Evolutionary conservation across 2,797 vertebrate genomes (phyloP).

Genomic region (Paratrypauchen microcephalus): DNA sequence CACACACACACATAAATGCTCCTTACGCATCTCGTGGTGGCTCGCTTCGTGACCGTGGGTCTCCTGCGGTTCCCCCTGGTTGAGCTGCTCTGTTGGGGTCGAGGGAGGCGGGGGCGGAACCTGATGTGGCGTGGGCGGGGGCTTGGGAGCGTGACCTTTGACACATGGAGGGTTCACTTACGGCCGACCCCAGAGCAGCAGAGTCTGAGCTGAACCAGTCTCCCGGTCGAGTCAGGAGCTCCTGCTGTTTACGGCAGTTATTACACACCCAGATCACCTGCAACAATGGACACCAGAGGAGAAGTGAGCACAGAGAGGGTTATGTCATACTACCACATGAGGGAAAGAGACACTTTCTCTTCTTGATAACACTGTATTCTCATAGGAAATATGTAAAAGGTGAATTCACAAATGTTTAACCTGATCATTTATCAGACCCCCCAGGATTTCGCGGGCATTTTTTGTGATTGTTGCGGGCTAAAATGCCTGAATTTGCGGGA

Average conservation of each 20-base stretch:
- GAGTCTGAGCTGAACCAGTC: constrained; percentile 89
- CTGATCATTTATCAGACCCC: too few species aligned
- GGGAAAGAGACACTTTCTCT: too few species aligned
- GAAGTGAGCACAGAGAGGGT: too few species aligned
- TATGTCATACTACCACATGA: too few species aligned
- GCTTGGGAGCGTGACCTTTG: constrained; percentile 76
- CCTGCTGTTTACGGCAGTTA: constrained; percentile 98
- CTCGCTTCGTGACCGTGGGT: constrained; percentile 90
- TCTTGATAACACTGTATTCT: too few species aligned
- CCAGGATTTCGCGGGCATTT: too few species aligned
- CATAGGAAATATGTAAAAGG: too few species aligned
- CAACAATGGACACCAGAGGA: not conserved
- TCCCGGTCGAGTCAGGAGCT: constrained; percentile 94
- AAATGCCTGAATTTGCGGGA: too few species aligned
- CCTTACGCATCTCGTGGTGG: constrained; percentile 92
- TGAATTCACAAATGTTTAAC: too few species aligned
- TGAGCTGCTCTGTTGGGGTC: constrained; percentile 72
- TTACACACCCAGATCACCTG: constrained; percentile 99
- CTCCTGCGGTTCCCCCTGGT: constrained; percentile 76
- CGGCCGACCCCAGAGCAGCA: constrained; percentile 81
- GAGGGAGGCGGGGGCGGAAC: constrained; percentile 78
- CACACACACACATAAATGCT: constrained; percentile 3
- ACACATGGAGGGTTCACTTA: constrained; percentile 89
- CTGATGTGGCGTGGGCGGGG: constrained; percentile 86
- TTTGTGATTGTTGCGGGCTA: too few species aligned